Evolutionary conservation across 2,888 invertebrate species (phyloP), one percentile per base, ranked within the genome.

Genomic region (Erebia aethiops): DNA sequence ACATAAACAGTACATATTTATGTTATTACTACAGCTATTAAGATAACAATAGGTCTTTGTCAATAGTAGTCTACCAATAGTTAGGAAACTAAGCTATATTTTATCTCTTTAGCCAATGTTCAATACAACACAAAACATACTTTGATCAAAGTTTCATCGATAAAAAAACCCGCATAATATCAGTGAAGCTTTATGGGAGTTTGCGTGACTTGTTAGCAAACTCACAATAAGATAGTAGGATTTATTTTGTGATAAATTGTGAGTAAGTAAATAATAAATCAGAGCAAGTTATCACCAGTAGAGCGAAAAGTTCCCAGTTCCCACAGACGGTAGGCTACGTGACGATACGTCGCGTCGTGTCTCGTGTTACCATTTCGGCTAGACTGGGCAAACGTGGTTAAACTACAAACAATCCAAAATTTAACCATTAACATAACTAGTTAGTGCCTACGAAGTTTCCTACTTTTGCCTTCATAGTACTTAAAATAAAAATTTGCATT

Each of bases 271-370:
- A 63, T 69, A 66, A 69, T 69, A 67, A 68, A 68, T 65, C 21
- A 71, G 14, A 58, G 51, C 35, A 66, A 71, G n/a, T 57, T 67
- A 73, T 66, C 70, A 9, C 26, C 46, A 71, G 49, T 62, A 43
- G 63, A 70, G 58, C 62, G 61, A 10, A 67, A 54, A 46, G 71
- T 73, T 73, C 71, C 65, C 69, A 46, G 71, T 73, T 73, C 71
- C 65, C 69, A 73, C 62, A 69, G 60, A 60, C 26, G 64, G 65
- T 66, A 66, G 62, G 62, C 52, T 16, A 68, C 43, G 41, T 61
- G 58, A 69, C 66, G 66, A 63, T 51, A 63, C 49, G 26, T 51
- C 46, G 62, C 49, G 26, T 51, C 46, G 62, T 51, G 62, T 62
- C 51, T 62, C 52, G 46, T 5, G 69, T 69, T 68, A 54, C n/a